Evolutionary conservation across 92 coral and sea anemone species (phyloP), one percentile per base, ranked within the genome.

Genomic region (Montipora capitata): DNA sequence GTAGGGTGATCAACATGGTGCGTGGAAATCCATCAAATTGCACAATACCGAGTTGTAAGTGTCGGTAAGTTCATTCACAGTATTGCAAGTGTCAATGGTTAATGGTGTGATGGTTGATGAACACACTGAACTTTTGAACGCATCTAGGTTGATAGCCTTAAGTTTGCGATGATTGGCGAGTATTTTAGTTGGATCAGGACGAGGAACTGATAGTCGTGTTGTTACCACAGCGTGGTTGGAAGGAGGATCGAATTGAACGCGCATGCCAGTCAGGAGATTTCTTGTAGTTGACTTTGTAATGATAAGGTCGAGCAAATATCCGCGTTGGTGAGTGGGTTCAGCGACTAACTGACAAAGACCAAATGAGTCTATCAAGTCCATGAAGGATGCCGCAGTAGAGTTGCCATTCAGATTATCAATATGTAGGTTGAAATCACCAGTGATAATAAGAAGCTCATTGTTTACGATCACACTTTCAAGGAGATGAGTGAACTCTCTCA

Each of bases 161-260:
- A 79, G 69, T 54, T 79, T 79, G 40, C 75, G 69, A 79, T 79
- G 72, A 18, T 79, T 79, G 5, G 58, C 84, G 3, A 79, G 48
- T 18, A 79, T 38, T 62, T 62, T 40, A 79, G 84, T 79, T 10
- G 84, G 84, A n/a, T 4, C 76, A 58, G 84, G 69, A 2, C 84
- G 84, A 79, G 84, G 84, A 59, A 79, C 9, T 8, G 84, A 59
- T 10, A 79, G 12, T 58, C 74, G 73, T 59, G 74, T 10, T 10
- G 74, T 79, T 79, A 79, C 84, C 44, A 79, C 44, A 79, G 84
- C 84, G 48, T 79, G 84, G 35, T 79, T 73, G 48, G 72, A 79
- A 58, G 74, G 74, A 79, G 17, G 84, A 79, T 79, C 84, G 6
- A 79, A 77, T 12, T 77, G 82, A 18, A 79, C 74, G 75, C 40